Evolutionary conservation across 2,888 invertebrate species (phyloP).

Genomic region (Ptychoptera contaminata): DNA sequence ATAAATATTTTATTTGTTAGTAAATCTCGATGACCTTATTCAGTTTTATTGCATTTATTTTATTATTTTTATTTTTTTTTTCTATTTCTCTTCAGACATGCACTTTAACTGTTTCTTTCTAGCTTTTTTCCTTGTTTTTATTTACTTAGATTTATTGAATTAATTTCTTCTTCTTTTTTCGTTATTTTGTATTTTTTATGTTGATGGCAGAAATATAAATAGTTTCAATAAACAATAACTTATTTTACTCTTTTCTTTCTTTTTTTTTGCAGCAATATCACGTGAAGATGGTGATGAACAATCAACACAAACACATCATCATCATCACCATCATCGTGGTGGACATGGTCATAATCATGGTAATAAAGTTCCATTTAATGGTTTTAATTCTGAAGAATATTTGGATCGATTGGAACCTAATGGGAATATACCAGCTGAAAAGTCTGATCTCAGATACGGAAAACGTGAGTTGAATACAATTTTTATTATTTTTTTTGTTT

Average conservation of each 20-base stretch:
- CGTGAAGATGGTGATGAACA: constrained; percentile 74
- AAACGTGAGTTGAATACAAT: constrained; percentile 16
- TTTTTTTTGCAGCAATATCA: constrained; percentile 57
- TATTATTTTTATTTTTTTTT: too few species aligned
- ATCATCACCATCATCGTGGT: constrained; percentile 39
- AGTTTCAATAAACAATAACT: constrained; percentile 5
- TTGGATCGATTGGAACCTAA: constrained; percentile 85
- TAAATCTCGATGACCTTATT: too few species aligned
- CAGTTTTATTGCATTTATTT: too few species aligned
- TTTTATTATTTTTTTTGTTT: constrained; percentile 16
- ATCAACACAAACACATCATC: constrained; percentile 25
- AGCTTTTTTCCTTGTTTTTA: neutral
- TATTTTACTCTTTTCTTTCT: constrained; percentile 4
- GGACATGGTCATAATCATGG: constrained; percentile 34
- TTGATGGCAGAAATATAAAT: neutral
- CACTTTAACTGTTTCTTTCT: too few species aligned
- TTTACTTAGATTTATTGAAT: neutral
- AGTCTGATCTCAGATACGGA: constrained; percentile 59
- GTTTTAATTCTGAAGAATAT: constrained; percentile 80
- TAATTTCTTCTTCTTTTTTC: neutral
- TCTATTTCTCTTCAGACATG: too few species aligned
- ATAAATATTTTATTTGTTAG: too few species aligned
- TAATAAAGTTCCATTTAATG: constrained; percentile 76
- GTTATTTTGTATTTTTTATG: too few species aligned
- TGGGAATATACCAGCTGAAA: constrained; percentile 81